Evolutionary conservation across 2,797 vertebrate species (phyloP), one percentile per base, ranked within the genome.

Genomic region (Eulemur albifrons): DNA sequence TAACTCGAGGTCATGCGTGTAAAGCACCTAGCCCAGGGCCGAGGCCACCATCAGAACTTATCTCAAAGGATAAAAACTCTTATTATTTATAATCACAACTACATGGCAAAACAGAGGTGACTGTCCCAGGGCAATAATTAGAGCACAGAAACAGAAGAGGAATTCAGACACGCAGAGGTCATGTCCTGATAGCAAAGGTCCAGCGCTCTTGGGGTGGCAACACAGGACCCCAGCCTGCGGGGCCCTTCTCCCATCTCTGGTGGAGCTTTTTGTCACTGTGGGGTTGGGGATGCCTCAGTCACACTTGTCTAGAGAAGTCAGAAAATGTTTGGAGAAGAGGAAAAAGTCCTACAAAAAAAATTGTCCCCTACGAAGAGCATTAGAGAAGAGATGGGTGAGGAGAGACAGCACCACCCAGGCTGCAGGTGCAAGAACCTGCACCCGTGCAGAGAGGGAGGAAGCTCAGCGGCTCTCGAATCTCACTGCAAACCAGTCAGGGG

Each of bases 131-230:
- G 70, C 18, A 30, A 14, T 11, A 27, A 52, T 23, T n/a, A 54
- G 82, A 7, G 65, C 15, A 59, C 1, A 54, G 81, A 69, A 30
- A 73, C 30, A 23, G 43, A 30, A 30, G 65, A 48, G 11, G 40
- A 30, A 48, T 50, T 86, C 54, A 43, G 69, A 17, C 14, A 30
- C 0, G 10, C 17, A 25, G 43, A 1, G 2, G 11, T 4, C 9
- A 1, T 0, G 12, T n/a, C 88, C 21, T 10, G 1, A 0, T 0
- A 14, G 18, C 14, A 21, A n/a, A 20, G 61, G 15, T 6, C 0
- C 3, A 54, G 15, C 0, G 1, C 14, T 4, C 11, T 30, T 4
- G 21, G 18, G 14, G 32, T 18, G 38, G 48, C n/a, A 54, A 23
- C 20, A 23, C 8, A 87, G 75, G 38, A 48, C 67, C 35, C 10